Percentiles rank a stretch among this genome's conserved stretches.
phyloP scores from a whole-genome alignment of 2,113 vertebrate species.

The Alces alces region DNA sequence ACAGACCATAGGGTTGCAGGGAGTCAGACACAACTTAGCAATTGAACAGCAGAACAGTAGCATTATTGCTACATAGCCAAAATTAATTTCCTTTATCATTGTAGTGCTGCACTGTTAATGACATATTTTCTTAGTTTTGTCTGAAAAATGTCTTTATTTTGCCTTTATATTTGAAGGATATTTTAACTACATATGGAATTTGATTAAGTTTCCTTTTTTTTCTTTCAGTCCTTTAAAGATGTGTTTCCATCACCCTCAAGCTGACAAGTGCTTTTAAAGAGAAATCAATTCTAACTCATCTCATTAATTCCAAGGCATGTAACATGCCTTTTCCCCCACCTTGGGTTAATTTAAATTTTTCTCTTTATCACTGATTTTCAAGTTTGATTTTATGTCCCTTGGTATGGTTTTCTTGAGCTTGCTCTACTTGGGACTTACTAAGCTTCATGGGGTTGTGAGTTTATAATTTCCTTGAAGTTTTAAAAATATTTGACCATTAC shows the following conservation, averaged over 20 bases:
- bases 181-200: background rate
- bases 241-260: background rate
- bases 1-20: background rate
- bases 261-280: background rate
- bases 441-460: background rate
- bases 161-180: background rate
- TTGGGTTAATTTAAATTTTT: background rate
- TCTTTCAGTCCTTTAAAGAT: background rate
- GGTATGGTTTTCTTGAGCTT: background rate
- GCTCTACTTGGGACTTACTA: background rate
- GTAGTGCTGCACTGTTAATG: background rate
- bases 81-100: background rate
- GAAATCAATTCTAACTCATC: background rate
- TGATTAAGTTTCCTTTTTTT: background rate
- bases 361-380: background rate
- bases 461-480: background rate
- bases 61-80: background rate
- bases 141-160: background rate
- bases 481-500: background rate
- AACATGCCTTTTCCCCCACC: background rate
- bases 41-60: background rate
- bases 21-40: background rate
- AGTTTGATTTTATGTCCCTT: background rate
- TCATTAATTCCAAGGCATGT: background rate
- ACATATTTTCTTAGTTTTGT: background rate